Percentiles rank a stretch among this genome's conserved stretches.
These are phyloP conservation scores for Rhabdophis nuchalis DNA, from an alignment of 2,797 vertebrate species.

Conservation along the genomic window DNA sequence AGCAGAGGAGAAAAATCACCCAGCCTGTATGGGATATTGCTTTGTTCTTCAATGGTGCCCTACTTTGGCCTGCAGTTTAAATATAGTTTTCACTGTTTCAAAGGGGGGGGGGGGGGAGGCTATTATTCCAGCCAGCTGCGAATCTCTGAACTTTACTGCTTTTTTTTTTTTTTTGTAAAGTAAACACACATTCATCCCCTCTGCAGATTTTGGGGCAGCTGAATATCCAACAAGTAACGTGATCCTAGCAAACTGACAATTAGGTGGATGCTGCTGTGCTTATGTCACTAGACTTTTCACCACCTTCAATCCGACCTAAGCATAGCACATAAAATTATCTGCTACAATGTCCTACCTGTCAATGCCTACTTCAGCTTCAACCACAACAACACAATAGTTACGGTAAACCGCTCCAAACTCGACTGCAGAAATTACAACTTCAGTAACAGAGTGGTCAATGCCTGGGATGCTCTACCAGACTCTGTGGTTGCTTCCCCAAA, in stretches of 20 bases:
- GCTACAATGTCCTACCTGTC: no score
- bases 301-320: no score
- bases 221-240: neutral
- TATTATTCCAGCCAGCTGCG: neutral
- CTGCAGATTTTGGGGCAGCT: neutral
- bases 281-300: no score
- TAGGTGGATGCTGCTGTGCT: neutral
- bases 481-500: no score
- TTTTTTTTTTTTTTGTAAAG: neutral
- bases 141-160: neutral
- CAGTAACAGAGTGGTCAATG: no score
- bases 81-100: neutral
- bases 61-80: neutral
- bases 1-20: neutral
- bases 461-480: no score
- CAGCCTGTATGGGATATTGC: neutral
- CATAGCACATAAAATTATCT: no score
- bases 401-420: no score
- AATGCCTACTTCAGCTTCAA: no score
- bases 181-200: neutral
- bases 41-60: neutral
- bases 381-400: no score
- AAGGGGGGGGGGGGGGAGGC: neutral
- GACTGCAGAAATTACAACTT: no score
- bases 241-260: neutral